phyloP scores from a whole-genome alignment of 2,888 invertebrate species.

The Malthinus flaveolus region DNA sequence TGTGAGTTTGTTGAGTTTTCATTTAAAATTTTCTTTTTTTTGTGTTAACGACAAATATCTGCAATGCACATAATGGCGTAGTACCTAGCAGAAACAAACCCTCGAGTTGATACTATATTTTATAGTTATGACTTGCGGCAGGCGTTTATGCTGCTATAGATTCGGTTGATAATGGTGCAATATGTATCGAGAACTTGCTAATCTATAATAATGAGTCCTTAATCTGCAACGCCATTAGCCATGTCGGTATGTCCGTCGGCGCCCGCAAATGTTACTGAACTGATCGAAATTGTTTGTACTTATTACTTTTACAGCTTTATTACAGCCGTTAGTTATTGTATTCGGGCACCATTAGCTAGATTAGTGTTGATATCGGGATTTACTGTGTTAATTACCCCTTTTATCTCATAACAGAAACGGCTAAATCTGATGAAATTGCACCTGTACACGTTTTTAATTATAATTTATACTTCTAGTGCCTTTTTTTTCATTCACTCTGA shows the following conservation, averaged over 20 bases:
- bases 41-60: constrained; percentile 5
- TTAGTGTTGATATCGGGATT: constrained; percentile 17
- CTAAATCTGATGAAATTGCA: constrained; percentile 17
- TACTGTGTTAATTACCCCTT: constrained; percentile 25
- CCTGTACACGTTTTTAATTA: constrained; percentile 12
- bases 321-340: constrained; percentile 18
- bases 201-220: constrained; percentile 39
- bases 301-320: constrained; percentile 30
- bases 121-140: constrained; percentile 32
- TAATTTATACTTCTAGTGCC: background rate
- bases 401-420: constrained; percentile 20
- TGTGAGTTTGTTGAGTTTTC: too few species aligned
- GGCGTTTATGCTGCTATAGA: constrained; percentile 28
- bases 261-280: constrained; percentile 31
- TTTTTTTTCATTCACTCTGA: too few species aligned
- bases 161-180: constrained; percentile 28
- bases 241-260: constrained; percentile 22
- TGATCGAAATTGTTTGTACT: constrained; percentile 21
- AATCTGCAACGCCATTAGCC: constrained; percentile 37
- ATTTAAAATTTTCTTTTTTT: too few species aligned
- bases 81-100: constrained; percentile 7
- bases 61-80: constrained; percentile 12
- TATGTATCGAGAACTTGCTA: constrained; percentile 35
- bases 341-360: constrained; percentile 14
- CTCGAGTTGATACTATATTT: constrained; percentile 25